Evolutionary conservation across 2,113 vertebrate species (phyloP).

Genomic region (Nothobranchius kuhntae): DNA sequence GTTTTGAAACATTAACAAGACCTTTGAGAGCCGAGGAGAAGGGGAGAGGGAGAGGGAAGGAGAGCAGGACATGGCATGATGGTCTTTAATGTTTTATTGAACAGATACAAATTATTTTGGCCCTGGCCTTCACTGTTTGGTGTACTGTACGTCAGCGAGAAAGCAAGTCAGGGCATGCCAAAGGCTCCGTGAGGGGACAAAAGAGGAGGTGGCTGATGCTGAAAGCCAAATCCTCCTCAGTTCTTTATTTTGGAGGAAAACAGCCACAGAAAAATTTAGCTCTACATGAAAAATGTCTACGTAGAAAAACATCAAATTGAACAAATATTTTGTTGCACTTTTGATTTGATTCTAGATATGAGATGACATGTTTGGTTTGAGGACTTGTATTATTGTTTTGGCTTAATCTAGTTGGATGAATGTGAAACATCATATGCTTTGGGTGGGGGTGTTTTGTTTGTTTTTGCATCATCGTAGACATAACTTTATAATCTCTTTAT

Average conservation of each 20-base stretch:
- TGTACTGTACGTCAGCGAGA: conserved; percentile 73
- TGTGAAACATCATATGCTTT: too few species aligned
- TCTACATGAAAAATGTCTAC: conserved; percentile 10
- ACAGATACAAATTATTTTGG: conserved; percentile 86
- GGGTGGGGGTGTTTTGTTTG: too few species aligned
- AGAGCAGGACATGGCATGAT: conserved; percentile 74
- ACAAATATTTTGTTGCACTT: too few species aligned
- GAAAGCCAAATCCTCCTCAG: conserved; percentile 54
- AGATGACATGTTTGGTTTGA: too few species aligned
- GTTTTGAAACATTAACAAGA: conserved; percentile 86
- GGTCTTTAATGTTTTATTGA: conserved; percentile 84
- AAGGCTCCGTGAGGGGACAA: conserved; percentile 67
- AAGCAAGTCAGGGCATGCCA: conserved; percentile 72
- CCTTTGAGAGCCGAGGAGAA: conserved; percentile 76
- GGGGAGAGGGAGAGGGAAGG: conserved; percentile 43
- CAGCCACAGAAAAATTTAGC: conserved; percentile 17
- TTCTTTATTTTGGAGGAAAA: conserved; percentile 54
- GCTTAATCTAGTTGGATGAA: too few species aligned
- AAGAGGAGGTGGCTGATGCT: conserved; percentile 48
- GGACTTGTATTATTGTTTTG: too few species aligned
- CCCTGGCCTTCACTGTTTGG: conserved; percentile 74
- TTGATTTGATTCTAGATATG: too few species aligned
- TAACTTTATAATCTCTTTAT: too few species aligned
- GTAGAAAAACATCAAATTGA: not conserved
- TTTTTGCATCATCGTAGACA: too few species aligned